Evolutionary conservation across 2,888 invertebrate species (phyloP).

Genomic region (Epinotia nisella): DNA sequence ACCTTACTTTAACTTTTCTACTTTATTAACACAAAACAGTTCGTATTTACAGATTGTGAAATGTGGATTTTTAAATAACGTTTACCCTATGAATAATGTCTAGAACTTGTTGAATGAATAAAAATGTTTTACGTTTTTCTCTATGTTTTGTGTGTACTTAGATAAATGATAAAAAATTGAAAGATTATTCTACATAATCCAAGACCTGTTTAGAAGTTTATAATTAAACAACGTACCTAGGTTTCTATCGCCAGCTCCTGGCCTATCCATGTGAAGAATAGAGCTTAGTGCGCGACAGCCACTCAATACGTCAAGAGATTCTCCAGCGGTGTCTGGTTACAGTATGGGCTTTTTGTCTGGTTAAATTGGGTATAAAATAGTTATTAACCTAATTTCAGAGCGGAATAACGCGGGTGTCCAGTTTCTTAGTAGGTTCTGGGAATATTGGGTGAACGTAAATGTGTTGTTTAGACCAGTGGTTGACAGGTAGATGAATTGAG

Average conservation of each 20-base stretch:
- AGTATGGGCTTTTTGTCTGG: constrained; percentile 15
- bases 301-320: constrained; percentile 36
- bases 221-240: background rate
- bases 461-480: background rate
- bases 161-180: background rate
- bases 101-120: too few relatives aligned
- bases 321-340: constrained; percentile 23
- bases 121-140: too few relatives aligned
- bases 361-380: constrained; percentile 33
- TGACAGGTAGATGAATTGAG: too few relatives aligned
- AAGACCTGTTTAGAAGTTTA: background rate
- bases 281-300: constrained; percentile 26
- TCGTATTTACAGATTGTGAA: too few relatives aligned
- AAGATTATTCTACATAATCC: background rate
- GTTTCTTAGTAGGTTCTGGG: background rate
- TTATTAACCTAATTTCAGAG: constrained; percentile 22
- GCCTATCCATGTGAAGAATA: constrained; percentile 27
- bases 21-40: too few relatives aligned
- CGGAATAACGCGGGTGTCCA: background rate
- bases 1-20: too few relatives aligned
- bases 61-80: too few relatives aligned
- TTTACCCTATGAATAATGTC: too few relatives aligned
- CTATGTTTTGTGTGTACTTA: background rate
- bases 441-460: constrained; percentile 4
- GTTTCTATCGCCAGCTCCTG: background rate